Evolutionary conservation across 2,113 vertebrate genomes (phyloP), one percentile per base, ranked within the genome.

Genomic region (Cephalophus harveyi): DNA sequence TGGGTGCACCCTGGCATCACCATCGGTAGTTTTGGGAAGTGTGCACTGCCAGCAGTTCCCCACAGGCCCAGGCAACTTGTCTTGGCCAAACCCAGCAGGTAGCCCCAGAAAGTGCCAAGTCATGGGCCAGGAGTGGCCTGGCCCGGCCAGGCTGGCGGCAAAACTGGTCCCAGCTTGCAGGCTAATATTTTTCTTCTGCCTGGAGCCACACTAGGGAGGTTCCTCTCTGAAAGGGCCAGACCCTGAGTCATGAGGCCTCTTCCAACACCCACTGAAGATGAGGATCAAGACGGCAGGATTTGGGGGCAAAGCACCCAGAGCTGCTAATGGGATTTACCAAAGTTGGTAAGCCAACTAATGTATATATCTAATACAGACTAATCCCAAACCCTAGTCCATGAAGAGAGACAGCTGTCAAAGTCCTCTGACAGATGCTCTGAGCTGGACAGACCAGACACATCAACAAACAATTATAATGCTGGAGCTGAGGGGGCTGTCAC

Each of bases 41-140:
- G 10, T 1, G 1, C 46, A 13, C 90, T 89, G 36, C 95, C 91
- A 83, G 23, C 67, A 60, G 60, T 2, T 97, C 84, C 67, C 48
- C 83, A 95, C 97, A 97, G 89, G 96, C 95, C 87, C 91, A 76
- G 96, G 97, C 97, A 98, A 50, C 91, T 89, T 1, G 2, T 48
- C 59, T 62, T 94, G 86, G 67, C 95, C 93, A 96, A 97, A 82
- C 74, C 85, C 62, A 71, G 62, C 55, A 94, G 88, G 57, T 79
- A 64, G 82, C 74, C 92, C 89, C 67, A 33, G 91, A 97, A 98
- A 97, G 93, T 96, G 96, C 89, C 83, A 2, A 97, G 88, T 97
- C 97, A 97, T 64, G 33, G 87, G 89, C 88, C 94, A 96, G 36
- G 50, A 60, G 33, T 9, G 57, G 48, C 81, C 48, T 12, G 57